Conservation (phyloP, 2,797 vertebrate genomes). For the Gouania willdenowi region DNA sequence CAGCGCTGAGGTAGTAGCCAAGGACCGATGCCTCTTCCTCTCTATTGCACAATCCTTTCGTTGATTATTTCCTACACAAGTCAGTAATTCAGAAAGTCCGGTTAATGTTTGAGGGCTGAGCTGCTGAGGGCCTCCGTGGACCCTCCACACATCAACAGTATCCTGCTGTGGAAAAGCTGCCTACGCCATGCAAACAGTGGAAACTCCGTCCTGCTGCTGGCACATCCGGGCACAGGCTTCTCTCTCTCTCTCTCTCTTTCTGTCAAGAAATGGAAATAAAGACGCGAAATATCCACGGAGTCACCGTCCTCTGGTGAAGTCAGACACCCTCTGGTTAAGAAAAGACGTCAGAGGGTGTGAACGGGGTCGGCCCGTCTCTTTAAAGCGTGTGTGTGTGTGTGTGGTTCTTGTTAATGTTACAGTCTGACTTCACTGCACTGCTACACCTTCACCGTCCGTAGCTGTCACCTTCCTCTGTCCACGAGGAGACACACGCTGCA, state of each 20-base stretch:
- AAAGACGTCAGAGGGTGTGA: not conserved
- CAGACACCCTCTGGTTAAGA: not conserved
- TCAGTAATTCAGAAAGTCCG: not conserved
- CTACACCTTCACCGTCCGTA: slow-evolving; percentile 43
- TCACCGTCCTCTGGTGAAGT: slow-evolving; percentile 13
- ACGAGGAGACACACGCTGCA: fast-evolving
- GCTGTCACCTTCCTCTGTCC: slow-evolving; percentile 62
- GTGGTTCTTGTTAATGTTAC: slow-evolving; percentile 15
- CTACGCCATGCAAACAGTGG: slow-evolving; percentile 71
- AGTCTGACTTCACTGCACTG: slow-evolving; percentile 36
- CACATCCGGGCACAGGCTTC: slow-evolving; percentile 65
- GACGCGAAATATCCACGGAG: slow-evolving; percentile 36
- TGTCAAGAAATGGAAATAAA: not conserved
- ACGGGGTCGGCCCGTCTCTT: slow-evolving; percentile 7
- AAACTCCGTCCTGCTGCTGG: slow-evolving; percentile 48
- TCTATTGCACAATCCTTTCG: slow-evolving; percentile 56
- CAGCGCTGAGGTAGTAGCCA: slow-evolving; percentile 32
- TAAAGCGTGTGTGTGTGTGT: slow-evolving; percentile 6
- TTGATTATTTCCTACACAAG: slow-evolving; percentile 15
- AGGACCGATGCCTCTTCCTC: slow-evolving; percentile 33
- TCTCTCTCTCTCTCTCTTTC: slow-evolving; percentile 16
- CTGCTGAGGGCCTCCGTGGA: slow-evolving; percentile 59
- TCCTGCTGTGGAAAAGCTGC: slow-evolving; percentile 49
- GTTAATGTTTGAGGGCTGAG: slow-evolving; percentile 27
- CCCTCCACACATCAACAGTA: slow-evolving; percentile 50